Evolutionary conservation across 2,113 vertebrate genomes (phyloP), one percentile per base, ranked within the genome.

Genomic region (Cheilinus undulatus): DNA sequence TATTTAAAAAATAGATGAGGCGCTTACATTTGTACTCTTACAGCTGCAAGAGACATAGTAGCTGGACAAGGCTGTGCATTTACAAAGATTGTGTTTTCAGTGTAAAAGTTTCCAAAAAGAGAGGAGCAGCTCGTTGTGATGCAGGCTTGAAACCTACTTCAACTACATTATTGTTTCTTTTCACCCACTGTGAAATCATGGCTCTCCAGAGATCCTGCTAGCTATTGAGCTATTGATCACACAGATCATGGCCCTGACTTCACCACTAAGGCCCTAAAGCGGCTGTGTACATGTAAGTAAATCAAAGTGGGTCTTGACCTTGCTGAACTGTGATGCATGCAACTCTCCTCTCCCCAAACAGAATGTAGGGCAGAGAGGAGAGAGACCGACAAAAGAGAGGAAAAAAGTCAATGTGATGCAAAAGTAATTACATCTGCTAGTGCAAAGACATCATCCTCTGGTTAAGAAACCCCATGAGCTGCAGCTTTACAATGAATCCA

Each of bases 221-320:
- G 50, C 34, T 72, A 78, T 48, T 67, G 56, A 72, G 54, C 61
- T 63, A 79, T 75, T 2, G 80, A 88, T 70, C 77, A 58, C 40
- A 38, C 6, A 2, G 67, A 59, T 76, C 69, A 26, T 7, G 66
- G 75, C 69, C 66, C 45, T 36, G 20, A 64, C 73, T 65, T 51
- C 38, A 69, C 60, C 26, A 26, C 43, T 30, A n/a, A 71, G 56
- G 45, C 45, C 45, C 62, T 56, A 36, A 56, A 74, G 28, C 36
- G 60, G 17, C 38, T 13, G 34, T 51, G 49, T 72, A 38, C 23
- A 36, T 63, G 36, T 64, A 69, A 58, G 46, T 30, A 77, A 57
- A 72, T 75, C 36, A 72, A 73, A 80, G 63, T 26, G 28, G 28
- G 28, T 46, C 67, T 51, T 1, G 14, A 69, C 66, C 32, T 59